These are phyloP conservation scores for Elmis aenea DNA, from an alignment of 2,888 invertebrate genomes.

Conservation along the genomic window DNA sequence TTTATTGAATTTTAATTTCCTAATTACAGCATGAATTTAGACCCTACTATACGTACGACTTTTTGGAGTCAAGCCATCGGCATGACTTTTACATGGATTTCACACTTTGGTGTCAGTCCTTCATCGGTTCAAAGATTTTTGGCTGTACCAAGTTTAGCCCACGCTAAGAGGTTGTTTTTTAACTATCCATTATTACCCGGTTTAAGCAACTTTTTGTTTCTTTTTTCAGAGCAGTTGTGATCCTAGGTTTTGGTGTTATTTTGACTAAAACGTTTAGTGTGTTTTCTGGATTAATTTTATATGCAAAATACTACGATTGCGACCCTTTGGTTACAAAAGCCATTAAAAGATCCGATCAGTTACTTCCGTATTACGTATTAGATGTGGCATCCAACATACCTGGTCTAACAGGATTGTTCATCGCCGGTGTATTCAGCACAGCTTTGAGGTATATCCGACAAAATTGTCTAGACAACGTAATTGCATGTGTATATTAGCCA, in stretches of 20 bases:
- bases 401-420: conserved; percentile 67
- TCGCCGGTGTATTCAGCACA: conserved; percentile 67
- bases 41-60: conserved; percentile 35
- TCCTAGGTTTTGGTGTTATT: conserved; percentile 16
- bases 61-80: conserved; percentile 58
- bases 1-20: no score
- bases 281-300: conserved; percentile 47
- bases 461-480: no score
- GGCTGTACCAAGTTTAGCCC: conserved; percentile 53
- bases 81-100: conserved; percentile 53
- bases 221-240: conserved; percentile 14
- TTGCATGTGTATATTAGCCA: no score
- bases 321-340: conserved; percentile 56
- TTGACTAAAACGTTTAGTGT: conserved; percentile 15
- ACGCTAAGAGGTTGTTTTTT: conserved; percentile 48
- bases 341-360: conserved; percentile 51
- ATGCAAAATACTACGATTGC: conserved; percentile 59
- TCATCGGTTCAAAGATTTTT: conserved; percentile 57
- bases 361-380: conserved; percentile 64
- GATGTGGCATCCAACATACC: conserved; percentile 58
- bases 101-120: conserved; percentile 54
- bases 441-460: conserved; percentile 58
- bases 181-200: background rate
- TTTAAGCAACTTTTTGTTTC: background rate
- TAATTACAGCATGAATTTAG: conserved; percentile 10